Base-by-base conservation (phyloP, 2,888 invertebrate species). In the Drosophila maculinotata region DNA sequence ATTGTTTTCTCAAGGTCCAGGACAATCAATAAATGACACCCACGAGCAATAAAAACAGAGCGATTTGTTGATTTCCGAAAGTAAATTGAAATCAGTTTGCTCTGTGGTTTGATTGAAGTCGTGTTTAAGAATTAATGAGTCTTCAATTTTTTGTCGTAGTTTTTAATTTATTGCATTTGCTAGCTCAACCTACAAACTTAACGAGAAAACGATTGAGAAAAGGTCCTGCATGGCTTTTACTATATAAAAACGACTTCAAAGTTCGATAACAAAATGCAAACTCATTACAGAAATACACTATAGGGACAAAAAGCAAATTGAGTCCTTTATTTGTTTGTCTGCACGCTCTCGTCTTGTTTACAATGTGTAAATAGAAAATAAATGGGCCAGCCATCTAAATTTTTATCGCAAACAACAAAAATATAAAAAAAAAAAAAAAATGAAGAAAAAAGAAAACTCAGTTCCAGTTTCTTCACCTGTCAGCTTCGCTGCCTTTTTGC, bases 341-440 rank as follows among this genome's bases (percentile, higher is more conserved):
- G 49, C 28, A 45, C 41, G 63, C 53, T 15, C 30, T 35, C 42
- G 25, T 23, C 42, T 52, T 70, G 67, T 75, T 75, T 70, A 52
- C 67, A 63, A 25, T 38, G 64, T 68, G 71, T 75, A 75, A 71
- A 75, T 75, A 75, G 70, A 71, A 75, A 71, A 68, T 68, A 75
- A 75, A 75, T 75, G 75, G 71, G 68, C 33, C 64, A 67, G 45
- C 20, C 48, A 68, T 62, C 56, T 66, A 66, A 70, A 20, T 20
- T 74, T 74, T 70, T 63, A 66, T 66, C 59, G 74, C 62, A 53
- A 58, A 14, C 36, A 36, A 25, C 5, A n/a, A 38, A 30, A 30
- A 15, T 14, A 25, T 1, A 35, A 1, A 1, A 31, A 14, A 1
- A 20, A 51, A 25, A 12, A 47, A 31, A 41, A 20, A n/a, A 25